These are phyloP conservation scores for Plumapathes pennacea DNA, from an alignment of 92 coral and sea anemone genomes.

Conservation along the genomic window DNA sequence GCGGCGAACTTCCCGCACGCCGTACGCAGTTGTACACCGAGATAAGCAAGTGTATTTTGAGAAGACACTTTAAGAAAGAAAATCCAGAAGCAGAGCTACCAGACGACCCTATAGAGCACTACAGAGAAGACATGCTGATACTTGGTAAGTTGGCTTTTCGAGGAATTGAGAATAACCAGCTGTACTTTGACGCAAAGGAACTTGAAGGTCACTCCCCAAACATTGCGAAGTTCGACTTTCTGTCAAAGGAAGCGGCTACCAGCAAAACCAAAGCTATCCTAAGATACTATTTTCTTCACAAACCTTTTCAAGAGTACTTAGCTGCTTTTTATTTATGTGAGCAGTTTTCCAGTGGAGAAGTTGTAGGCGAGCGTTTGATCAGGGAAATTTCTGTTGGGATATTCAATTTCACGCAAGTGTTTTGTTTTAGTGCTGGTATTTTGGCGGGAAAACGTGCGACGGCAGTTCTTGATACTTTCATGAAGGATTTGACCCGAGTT, in stretches of 20 bases:
- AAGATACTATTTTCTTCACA: constrained; percentile 23
- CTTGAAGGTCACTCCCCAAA: not conserved
- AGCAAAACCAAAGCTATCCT: constrained; percentile 11
- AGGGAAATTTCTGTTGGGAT: no score
- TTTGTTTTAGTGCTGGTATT: no score
- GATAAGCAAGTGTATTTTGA: constrained; percentile 24
- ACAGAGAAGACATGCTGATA: not conserved
- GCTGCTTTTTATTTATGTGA: no score
- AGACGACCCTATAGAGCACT: not conserved
- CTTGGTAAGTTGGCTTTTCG: constrained; percentile 22
- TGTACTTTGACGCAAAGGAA: constrained; percentile 6
- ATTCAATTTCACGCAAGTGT: no score
- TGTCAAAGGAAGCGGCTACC: constrained; percentile 16
- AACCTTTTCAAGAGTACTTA: constrained; percentile 27
- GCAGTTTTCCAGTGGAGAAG: no score
- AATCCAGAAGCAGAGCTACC: not conserved
- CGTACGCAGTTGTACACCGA: constrained; percentile 20
- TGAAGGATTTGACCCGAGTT: no score
- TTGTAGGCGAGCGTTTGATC: no score
- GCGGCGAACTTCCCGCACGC: constrained; percentile 21
- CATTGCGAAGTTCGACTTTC: constrained; percentile 10
- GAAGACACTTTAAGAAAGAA: constrained; percentile 6
- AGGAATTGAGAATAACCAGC: not conserved
- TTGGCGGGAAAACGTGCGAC: no score
- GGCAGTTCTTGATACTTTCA: no score